Conservation (phyloP, 2,888 invertebrate genomes). For the Halictus ligatus region DNA sequence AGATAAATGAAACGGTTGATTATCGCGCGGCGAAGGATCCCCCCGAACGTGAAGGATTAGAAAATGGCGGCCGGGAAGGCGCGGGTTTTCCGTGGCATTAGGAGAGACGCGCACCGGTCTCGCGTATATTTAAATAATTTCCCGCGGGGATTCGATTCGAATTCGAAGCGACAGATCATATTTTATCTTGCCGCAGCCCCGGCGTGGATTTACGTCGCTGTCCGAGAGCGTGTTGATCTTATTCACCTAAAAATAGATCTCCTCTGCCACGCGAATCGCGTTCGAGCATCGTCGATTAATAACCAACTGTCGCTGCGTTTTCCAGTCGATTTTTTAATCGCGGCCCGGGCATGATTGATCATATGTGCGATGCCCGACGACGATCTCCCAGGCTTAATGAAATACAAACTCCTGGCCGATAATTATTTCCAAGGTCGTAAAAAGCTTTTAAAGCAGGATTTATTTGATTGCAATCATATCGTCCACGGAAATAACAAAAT, state of each 20-base stretch:
- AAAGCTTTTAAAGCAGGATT: background rate
- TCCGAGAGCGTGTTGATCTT: slow-evolving; percentile 14
- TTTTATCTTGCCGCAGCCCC: slow-evolving; percentile 1
- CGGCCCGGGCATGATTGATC: background rate
- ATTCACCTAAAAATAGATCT: background rate
- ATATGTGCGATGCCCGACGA: background rate
- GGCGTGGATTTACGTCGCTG: background rate
- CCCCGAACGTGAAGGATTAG: background rate
- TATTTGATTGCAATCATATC: background rate
- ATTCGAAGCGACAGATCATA: slow-evolving; percentile 28
- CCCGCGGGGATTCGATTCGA: slow-evolving; percentile 45
- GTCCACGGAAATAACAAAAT: too few relatives aligned
- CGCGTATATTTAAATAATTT: slow-evolving; percentile 55
- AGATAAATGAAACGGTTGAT: slow-evolving; percentile 26
- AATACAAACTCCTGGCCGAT: background rate
- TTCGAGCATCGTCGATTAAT: background rate
- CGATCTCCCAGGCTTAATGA: background rate
- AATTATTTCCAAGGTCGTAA: background rate
- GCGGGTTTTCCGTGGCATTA: background rate
- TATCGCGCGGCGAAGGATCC: background rate
- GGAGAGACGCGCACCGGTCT: background rate
- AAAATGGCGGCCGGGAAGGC: background rate
- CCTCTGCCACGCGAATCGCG: background rate
- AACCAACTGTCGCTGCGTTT: slow-evolving; percentile 1
- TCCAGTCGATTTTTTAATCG: background rate